Evolutionary conservation across 1,140 invertebrate genomes (phyloP), one percentile per base, ranked within the genome.

Genomic region (Ruditapes philippinarum): DNA sequence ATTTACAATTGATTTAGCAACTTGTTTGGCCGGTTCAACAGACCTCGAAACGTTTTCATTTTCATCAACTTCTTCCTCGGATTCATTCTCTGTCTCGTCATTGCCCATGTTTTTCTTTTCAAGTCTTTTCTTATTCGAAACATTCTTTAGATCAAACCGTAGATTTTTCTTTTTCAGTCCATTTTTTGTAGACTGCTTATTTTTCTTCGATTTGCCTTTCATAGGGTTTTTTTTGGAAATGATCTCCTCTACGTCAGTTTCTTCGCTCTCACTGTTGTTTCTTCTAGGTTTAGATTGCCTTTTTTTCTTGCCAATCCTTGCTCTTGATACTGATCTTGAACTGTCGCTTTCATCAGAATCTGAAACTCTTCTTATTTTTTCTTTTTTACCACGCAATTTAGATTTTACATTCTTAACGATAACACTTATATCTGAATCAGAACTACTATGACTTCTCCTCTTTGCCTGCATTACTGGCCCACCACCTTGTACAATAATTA

Each of bases 341-440:
- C 17, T 51, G 25, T 88, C 85, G 36, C 76, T 78, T 25, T 36
- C 38, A 19, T 79, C 85, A 31, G 84, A 86, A 36, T 76, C 70
- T 0, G 70, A 74, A 7, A 86, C 51, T 25, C 28, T 42, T 78
- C 38, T 57, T 11, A 76, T 38, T 25, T 86, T 86, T 31, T 31
- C 60, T 11, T 49, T 70, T 45, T 40, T 86, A 28, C 33, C 70
- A 22, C 49, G 54, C 22, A n/a, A 33, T 40, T 80, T 88, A 38
- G 25, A 7, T 11, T 40, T 51, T 12, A 40, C 40, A 78, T 60
- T 88, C 57, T 79, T 60, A 0, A 88, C 85, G 45, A 88, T 33
- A 28, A 88, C 74, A 88, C 57, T 88, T 17, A 88, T 65, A 54
- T 88, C 85, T 7, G 85, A 88, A 45, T 88, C 85, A 62, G 85